Base-by-base conservation (phyloP, 2,113 vertebrate species). In the Dipodomys ordii region DNA sequence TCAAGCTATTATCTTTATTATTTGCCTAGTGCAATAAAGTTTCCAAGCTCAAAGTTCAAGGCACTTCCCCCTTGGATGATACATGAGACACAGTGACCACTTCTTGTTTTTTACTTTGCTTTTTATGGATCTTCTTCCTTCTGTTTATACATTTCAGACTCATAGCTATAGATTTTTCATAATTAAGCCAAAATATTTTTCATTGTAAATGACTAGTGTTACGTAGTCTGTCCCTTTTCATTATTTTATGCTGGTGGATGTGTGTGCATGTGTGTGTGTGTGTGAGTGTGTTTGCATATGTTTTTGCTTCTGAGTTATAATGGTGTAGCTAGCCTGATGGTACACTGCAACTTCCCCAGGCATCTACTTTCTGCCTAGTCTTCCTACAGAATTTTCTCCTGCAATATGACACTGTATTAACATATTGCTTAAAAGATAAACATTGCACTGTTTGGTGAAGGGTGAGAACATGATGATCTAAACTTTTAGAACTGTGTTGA, bases 61-160 rank as follows among this genome's bases (percentile, higher is more conserved):
- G 12, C 68, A 84, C 39, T 77, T 72, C 49, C 81, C 23, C 12
- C 4, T 88, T 91, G 57, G 25, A 16, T 57, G 85, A 74, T 82
- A 20, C 2, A 0, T 83, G 85, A 89, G 53, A 80, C 19, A 16
- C 57, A 71, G 44, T 74, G 23, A 93, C 68, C 35, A 69, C 85
- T 90, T 95, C 85, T 95, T 88, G 49, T 22, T 88, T 93, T 90
- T 92, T 68, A 68, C 46, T 95, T 96, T 83, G 88, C 74, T 71
- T 86, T 96, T 94, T 74, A 46, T 73, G 83, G 57, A 78, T 32
- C 28, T 83, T 80, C 25, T 82, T 94, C 19, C 18, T 65, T 95
- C 62, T 76, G 35, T 60, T 81, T n/a, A 62, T 65, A 32, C 2
- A 90, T 74, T 92, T 83, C 85, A 72, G 68, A 82, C 4, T 86